phyloP scores from a whole-genome alignment of 2,888 invertebrate genomes.

The Leptarthrus brevirostris region DNA sequence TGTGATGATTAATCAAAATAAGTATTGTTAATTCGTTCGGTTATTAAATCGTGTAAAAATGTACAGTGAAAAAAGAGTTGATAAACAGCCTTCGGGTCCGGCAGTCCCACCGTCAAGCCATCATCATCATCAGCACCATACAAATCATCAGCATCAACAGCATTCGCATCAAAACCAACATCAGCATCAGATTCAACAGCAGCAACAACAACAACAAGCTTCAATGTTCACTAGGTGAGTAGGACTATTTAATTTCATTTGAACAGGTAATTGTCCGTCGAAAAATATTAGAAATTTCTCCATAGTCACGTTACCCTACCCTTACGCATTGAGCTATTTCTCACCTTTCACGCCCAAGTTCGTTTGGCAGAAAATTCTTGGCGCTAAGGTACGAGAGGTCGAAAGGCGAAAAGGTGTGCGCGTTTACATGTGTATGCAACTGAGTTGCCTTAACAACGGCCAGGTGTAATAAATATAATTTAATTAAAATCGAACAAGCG shows the following conservation, averaged over 20 bases:
- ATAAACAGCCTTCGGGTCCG: conserved; percentile 46
- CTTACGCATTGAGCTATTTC: neutral
- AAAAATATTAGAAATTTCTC: neutral
- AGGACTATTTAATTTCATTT: neutral
- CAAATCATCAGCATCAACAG: conserved; percentile 47
- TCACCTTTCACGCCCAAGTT: conserved; percentile 9
- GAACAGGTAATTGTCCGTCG: neutral
- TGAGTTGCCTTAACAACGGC: neutral
- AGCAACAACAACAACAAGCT: conserved; percentile 44
- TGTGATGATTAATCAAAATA: too few relatives aligned
- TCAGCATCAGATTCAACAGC: conserved; percentile 48
- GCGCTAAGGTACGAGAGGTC: conserved; percentile 1
- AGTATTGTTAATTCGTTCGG: too few relatives aligned
- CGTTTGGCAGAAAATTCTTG: neutral
- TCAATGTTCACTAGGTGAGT: conserved; percentile 54
- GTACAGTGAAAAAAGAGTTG: conserved; percentile 53
- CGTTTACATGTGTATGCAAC: conserved; percentile 1
- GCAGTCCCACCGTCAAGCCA: conserved; percentile 36
- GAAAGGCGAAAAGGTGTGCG: conserved; percentile 19
- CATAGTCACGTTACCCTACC: neutral
- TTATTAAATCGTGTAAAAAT: conserved; percentile 33
- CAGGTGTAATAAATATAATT: conserved; percentile 48
- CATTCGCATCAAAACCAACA: conserved; percentile 36
- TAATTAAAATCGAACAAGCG: conserved; percentile 48
- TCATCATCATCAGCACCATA: conserved; percentile 50